phyloP scores from a whole-genome alignment of 2,888 invertebrate genomes.

The Synergus gifuensis region DNA sequence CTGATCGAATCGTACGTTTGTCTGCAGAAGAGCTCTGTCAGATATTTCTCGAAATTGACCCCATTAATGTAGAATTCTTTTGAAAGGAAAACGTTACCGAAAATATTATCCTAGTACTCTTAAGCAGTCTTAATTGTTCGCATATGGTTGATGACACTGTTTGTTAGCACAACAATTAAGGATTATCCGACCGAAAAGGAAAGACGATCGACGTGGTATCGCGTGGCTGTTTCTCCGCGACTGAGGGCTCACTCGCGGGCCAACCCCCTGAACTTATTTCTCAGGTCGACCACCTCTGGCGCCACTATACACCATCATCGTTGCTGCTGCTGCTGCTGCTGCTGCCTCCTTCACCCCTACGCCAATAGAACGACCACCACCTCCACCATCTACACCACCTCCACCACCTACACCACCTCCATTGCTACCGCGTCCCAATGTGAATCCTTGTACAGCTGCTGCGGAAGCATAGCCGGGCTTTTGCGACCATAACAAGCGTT shows the following conservation, averaged over 20 bases:
- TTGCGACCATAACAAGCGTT: slow-evolving; percentile 24
- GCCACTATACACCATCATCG: slow-evolving; percentile 42
- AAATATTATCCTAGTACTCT: background rate
- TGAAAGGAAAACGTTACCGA: background rate
- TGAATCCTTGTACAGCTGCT: slow-evolving; percentile 15
- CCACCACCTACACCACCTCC: background rate
- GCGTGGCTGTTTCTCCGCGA: slow-evolving; percentile 69
- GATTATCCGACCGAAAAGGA: background rate
- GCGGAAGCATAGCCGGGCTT: slow-evolving; percentile 28
- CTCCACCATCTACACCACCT: background rate
- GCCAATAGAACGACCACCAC: slow-evolving; percentile 4
- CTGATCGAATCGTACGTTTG: background rate
- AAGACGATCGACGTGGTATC: background rate
- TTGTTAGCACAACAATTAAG: background rate
- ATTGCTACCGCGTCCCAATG: background rate
- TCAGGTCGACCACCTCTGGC: slow-evolving; percentile 62
- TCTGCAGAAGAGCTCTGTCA: background rate
- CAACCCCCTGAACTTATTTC: slow-evolving; percentile 70
- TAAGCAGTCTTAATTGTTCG: background rate
- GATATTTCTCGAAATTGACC: background rate
- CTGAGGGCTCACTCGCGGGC: slow-evolving; percentile 69
- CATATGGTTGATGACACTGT: background rate
- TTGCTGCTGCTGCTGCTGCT: background rate
- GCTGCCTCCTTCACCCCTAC: background rate
- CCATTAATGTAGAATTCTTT: background rate